Conservation (phyloP, 2,888 invertebrate species). For the Ornithoptera alexandrae region DNA sequence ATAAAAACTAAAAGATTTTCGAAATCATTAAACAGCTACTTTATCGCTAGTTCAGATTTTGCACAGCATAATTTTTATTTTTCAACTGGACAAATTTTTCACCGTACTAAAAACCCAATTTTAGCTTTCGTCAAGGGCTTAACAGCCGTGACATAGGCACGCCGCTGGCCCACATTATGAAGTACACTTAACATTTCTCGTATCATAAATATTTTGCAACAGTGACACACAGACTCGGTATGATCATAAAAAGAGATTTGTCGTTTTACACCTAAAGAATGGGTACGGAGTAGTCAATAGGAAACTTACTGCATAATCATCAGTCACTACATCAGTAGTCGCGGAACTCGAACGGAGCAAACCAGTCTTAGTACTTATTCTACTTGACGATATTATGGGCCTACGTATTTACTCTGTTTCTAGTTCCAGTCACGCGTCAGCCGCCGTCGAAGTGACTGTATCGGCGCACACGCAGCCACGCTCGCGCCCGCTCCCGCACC, state of each 20-base stretch:
- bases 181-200: conserved; percentile 45
- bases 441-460: conserved; percentile 53
- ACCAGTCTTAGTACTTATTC: conserved; percentile 58
- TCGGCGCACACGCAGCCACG: conserved; percentile 48
- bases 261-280: conserved; percentile 28
- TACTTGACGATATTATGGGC: conserved; percentile 47
- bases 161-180: conserved; percentile 53
- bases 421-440: conserved; percentile 54
- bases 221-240: conserved; percentile 32
- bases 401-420: conserved; percentile 38
- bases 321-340: conserved; percentile 49
- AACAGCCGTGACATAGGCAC: conserved; percentile 48
- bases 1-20: not conserved
- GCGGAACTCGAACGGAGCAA: conserved; percentile 53
- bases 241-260: conserved; percentile 30
- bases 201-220: conserved; percentile 35
- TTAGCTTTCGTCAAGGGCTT: conserved; percentile 36
- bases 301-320: conserved; percentile 48
- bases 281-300: conserved; percentile 39
- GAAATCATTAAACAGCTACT: not conserved
- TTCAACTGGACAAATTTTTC: not conserved
- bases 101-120: conserved; percentile 3
- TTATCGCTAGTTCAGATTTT: conserved; percentile 5
- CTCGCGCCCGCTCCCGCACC: conserved; percentile 52
- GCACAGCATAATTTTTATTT: not conserved